These are phyloP conservation scores for Dryocosmus kuriphilus DNA, from an alignment of 2,888 invertebrate species.

Conservation along the genomic window DNA sequence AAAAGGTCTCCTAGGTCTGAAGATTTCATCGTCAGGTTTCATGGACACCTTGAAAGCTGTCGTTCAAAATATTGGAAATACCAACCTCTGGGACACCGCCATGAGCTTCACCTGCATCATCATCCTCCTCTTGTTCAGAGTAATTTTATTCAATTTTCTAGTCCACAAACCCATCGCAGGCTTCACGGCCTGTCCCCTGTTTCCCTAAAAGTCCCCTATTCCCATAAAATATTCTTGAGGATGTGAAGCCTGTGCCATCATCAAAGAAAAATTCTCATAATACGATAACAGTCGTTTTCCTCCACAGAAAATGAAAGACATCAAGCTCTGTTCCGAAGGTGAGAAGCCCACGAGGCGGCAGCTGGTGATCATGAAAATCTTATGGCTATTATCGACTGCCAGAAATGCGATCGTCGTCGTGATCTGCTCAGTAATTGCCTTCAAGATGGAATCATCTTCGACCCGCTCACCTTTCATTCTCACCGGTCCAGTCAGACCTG, in stretches of 20 bases:
- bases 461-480: constrained; percentile 84
- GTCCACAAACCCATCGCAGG: no score
- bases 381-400: constrained; percentile 90
- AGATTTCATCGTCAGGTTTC: constrained; percentile 86
- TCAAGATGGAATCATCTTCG: constrained; percentile 79
- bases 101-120: constrained; percentile 87
- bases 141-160: constrained; percentile 74
- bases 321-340: constrained; percentile 78
- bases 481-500: constrained; percentile 87
- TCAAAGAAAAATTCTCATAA: not conserved
- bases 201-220: no score
- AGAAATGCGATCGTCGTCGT: constrained; percentile 92
- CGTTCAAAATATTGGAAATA: constrained; percentile 83
- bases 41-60: constrained; percentile 87
- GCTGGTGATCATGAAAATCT: constrained; percentile 79
- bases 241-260: no score
- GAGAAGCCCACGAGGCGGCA: constrained; percentile 76
- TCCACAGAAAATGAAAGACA: constrained; percentile 86
- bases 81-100: constrained; percentile 84
- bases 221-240: no score
- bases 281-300: constrained; percentile 10
- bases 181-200: no score
- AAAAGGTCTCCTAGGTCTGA: constrained; percentile 86
- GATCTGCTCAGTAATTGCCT: constrained; percentile 85
- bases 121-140: constrained; percentile 86